Percentiles rank a stretch among this genome's conserved stretches.
Evolutionary conservation across 1,140 invertebrate genomes (phyloP).

Genomic region (Pristionchus pacificus): DNA sequence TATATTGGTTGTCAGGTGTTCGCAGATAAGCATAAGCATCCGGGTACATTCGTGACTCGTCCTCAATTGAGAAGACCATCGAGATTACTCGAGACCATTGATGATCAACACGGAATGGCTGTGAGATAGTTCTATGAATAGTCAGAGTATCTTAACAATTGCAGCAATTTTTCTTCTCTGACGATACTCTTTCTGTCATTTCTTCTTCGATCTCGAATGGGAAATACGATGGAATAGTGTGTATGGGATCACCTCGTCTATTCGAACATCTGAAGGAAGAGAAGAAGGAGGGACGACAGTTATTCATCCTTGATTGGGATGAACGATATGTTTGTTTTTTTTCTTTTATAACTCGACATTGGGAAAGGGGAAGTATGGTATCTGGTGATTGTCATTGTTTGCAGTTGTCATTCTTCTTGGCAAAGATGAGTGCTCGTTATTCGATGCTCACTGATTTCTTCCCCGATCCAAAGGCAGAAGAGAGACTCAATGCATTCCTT

Average conservation of each 20-base stretch:
- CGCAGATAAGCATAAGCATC: slow-evolving; percentile 14
- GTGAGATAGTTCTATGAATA: slow-evolving; percentile 3
- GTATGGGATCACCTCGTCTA: slow-evolving; percentile 24
- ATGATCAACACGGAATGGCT: slow-evolving; percentile 24
- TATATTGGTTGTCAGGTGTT: slow-evolving; percentile 11
- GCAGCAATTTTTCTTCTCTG: slow-evolving; percentile 30
- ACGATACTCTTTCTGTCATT: slow-evolving; percentile 15
- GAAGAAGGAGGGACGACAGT: slow-evolving; percentile 6
- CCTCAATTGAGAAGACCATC: slow-evolving; percentile 11
- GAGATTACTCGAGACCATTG: slow-evolving; percentile 11
- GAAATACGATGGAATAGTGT: slow-evolving; percentile 22
- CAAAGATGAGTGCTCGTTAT: slow-evolving; percentile 26
- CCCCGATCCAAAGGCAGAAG: slow-evolving; percentile 16
- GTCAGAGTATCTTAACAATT: background rate
- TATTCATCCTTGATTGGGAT: slow-evolving; percentile 26
- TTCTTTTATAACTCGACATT: too few species aligned
- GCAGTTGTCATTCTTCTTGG: slow-evolving; percentile 25
- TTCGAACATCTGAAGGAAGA: slow-evolving; percentile 2
- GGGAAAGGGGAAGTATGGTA: too few species aligned
- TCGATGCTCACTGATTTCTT: slow-evolving; percentile 31
- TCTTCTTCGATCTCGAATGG: background rate
- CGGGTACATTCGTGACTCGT: background rate
- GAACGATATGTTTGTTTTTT: slow-evolving; percentile 25
- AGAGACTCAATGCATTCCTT: slow-evolving; percentile 22
- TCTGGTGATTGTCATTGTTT: background rate